These are phyloP conservation scores for Sus scrofa DNA, from an alignment of 2,113 vertebrate genomes.

Conservation along the genomic window DNA sequence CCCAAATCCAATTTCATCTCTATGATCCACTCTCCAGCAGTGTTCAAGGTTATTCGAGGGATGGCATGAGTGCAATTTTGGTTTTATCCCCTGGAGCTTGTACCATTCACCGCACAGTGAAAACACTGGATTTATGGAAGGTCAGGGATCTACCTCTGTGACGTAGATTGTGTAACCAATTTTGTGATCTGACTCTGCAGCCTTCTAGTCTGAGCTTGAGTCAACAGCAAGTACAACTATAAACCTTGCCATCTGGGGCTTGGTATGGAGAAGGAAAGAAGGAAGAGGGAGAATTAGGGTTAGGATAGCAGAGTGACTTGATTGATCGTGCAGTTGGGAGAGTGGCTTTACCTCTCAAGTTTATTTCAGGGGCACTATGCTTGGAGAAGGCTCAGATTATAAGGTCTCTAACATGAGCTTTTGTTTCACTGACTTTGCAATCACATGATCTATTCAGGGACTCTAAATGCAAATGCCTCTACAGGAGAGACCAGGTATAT, in stretches of 20 bases:
- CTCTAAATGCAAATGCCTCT: neutral
- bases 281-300: neutral
- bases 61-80: slow-evolving; percentile 34
- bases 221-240: neutral
- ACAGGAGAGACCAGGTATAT: neutral
- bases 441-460: neutral
- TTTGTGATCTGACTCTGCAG: slow-evolving; percentile 47
- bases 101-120: neutral
- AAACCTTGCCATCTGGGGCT: neutral
- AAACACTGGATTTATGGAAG: slow-evolving; percentile 36
- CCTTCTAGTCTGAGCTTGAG: neutral
- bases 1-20: slow-evolving; percentile 61
- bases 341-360: neutral
- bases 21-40: neutral
- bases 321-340: neutral
- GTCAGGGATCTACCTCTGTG: neutral
- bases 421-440: neutral
- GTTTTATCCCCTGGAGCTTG: slow-evolving; percentile 52
- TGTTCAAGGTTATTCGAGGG: slow-evolving; percentile 60
- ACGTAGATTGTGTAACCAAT: neutral
- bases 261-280: neutral
- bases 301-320: neutral
- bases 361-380: neutral
- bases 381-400: neutral
- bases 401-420: neutral